Base-by-base conservation (phyloP, 2,888 invertebrate species). In the Ceriagrion tenellum region DNA sequence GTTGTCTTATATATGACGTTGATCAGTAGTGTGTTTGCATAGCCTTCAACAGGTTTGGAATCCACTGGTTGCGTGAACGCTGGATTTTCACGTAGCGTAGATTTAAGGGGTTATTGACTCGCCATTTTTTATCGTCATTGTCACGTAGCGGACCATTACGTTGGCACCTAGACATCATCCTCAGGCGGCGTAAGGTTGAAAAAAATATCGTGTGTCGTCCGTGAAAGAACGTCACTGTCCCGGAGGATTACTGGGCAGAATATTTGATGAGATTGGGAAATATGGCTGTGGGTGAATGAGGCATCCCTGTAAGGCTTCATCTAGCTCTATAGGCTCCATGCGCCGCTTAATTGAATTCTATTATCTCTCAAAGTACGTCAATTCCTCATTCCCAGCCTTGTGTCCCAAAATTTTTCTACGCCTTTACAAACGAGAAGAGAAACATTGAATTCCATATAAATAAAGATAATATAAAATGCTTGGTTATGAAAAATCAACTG, bases 51-150 rank as follows among this genome's bases (percentile, higher is more conserved):
- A 81, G 81, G 81, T 81, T 26, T 16, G 16, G 81, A 16, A 35
- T 81, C 81, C 81, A 35, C 81, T 26, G 35, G 81, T 81, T 81
- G 81, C 81, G 81, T 81, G 59, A 59, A 81, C 81, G 81, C 81
- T 35, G 47, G 8, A 81, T 16, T 81, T n/a, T 81, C 81, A 81
- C 81, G 81, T 81, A 81, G 81, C 12, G 13, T 12, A 18, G 47
- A 81, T 81, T 81, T 81, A 30, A 10, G 35, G 35, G 81, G 81
- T 26, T 16, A 81, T 81, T 81, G 81, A 81, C 81, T 81, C 69
- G 10, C 81, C 35, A 35, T 18, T 35, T 47, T n/a, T n/a, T 18
- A 81, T 81, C 30, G 35, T 35, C 2, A 26, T n/a, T 35, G 16
- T 81, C 81, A 35, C 81, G 30, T 81, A 81, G 35, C 35, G 81